Evolutionary conservation across 2,888 invertebrate species (phyloP).

Genomic region (Rotaria sp.): DNA sequence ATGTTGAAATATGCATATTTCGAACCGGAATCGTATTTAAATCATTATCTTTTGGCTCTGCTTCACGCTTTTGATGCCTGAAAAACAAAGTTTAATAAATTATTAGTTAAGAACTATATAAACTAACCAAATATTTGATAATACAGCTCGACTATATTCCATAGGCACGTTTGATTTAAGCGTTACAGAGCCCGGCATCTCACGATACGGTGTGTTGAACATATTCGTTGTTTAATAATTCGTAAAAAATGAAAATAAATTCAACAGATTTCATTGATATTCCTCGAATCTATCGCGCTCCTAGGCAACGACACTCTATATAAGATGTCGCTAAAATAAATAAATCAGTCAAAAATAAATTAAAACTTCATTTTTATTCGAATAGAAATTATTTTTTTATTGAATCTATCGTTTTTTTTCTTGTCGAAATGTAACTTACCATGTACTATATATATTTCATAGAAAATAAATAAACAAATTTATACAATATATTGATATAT

Average conservation of each 20-base stretch:
- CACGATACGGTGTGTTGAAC: background rate
- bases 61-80: slow-evolving; percentile 33
- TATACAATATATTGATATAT: background rate
- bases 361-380: background rate
- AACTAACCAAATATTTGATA: slow-evolving; percentile 36
- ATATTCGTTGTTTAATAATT: background rate
- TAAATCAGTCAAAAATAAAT: background rate
- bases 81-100: background rate
- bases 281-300: background rate
- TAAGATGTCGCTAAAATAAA: background rate
- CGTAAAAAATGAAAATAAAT: background rate
- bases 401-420: background rate
- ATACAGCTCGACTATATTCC: slow-evolving; percentile 39
- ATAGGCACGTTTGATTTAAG: slow-evolving; percentile 31
- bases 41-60: slow-evolving; percentile 38
- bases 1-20: slow-evolving; percentile 36
- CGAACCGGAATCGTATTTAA: slow-evolving; percentile 26
- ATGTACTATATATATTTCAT: background rate
- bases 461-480: background rate
- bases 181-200: slow-evolving; percentile 32
- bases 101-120: background rate
- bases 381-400: background rate
- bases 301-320: background rate
- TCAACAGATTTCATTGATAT: background rate
- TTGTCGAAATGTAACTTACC: background rate